phyloP scores from a whole-genome alignment of 2,797 vertebrate species.

The Lates japonicus region DNA sequence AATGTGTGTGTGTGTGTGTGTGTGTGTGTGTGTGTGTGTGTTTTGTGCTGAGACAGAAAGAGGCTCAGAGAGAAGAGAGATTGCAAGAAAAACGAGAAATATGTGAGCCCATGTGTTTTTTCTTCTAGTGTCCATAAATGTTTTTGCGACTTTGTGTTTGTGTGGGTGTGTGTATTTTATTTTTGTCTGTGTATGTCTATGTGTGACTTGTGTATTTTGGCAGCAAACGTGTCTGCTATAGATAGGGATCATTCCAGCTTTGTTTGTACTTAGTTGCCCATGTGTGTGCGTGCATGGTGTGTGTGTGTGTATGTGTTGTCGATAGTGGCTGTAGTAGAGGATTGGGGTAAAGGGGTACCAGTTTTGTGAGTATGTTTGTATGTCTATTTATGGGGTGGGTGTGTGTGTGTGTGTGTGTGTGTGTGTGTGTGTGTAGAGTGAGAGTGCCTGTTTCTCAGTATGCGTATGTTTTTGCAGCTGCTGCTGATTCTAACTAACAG shows the following conservation, averaged over 20 bases:
- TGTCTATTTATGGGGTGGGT: constrained; percentile 29
- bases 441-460: constrained; percentile 18
- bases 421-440: constrained; percentile 24
- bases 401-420: constrained; percentile 8
- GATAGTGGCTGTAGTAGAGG: constrained; percentile 8
- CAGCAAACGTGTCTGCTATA: constrained; percentile 36
- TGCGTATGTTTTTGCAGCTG: constrained; percentile 75
- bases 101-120: background rate
- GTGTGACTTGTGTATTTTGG: constrained; percentile 42
- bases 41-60: background rate
- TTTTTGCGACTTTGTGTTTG: constrained; percentile 22
- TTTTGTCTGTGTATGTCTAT: constrained; percentile 18
- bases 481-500: constrained; percentile 65
- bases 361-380: constrained; percentile 23
- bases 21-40: constrained; percentile 29
- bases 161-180: constrained; percentile 19
- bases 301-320: background rate
- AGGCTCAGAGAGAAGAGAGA: background rate
- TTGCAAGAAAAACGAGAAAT: constrained; percentile 1
- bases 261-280: constrained; percentile 42
- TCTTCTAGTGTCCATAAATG: background rate
- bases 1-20: constrained; percentile 21
- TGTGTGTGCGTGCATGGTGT: constrained; percentile 8
- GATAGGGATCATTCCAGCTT: constrained; percentile 35
- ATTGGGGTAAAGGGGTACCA: constrained; percentile 14